Base-by-base conservation (phyloP, 2,797 vertebrate genomes). In the Arremon aurantiirostris region DNA sequence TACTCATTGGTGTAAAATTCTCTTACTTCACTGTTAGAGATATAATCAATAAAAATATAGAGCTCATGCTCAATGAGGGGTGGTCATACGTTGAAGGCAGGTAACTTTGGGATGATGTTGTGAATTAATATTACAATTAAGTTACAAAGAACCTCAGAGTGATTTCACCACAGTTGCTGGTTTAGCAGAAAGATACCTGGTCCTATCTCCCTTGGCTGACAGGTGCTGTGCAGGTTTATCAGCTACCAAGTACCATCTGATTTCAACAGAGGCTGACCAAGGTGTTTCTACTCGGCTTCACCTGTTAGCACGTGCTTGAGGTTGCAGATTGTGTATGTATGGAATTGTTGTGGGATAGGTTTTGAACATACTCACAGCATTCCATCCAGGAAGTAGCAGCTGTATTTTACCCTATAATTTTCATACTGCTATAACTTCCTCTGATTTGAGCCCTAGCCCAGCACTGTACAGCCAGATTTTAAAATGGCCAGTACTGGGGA, bases 71-170 rank as follows among this genome's bases (percentile, higher is more conserved):
- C 26, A 35, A 21, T 68, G 47, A 34, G 18, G 14, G 7, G 7
- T 57, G 14, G 12, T 64, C 0, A 0, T 41, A 46, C 15, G 12
- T 6, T 52, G 65, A 18, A 27, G 50, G 18, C 5, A 35, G 57
- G 9, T 20, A 65, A 23, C 8, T 59, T 52, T 39, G 52, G 44
- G 26, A 39, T 57, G 37, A 21, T 46, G 34, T 18, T 52, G 37
- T 57, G 37, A 44, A 21, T 20, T 77, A 30, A 30, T n/a, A 20
- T 32, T 52, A 12, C 6, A 52, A 2, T 34, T 59, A 27, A 39
- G 21, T 22, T 46, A 14, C 34, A 27, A 12, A 46, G n/a, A 52
- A 10, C 77, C 37, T 64, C 44, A 46, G 37, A 57, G 28, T 13
- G 8, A 46, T 70, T 57, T 64, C 21, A 32, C 39, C n/a, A 46